Conservation (phyloP, 2,113 vertebrate genomes). For the Daubentonia madagascariensis region DNA sequence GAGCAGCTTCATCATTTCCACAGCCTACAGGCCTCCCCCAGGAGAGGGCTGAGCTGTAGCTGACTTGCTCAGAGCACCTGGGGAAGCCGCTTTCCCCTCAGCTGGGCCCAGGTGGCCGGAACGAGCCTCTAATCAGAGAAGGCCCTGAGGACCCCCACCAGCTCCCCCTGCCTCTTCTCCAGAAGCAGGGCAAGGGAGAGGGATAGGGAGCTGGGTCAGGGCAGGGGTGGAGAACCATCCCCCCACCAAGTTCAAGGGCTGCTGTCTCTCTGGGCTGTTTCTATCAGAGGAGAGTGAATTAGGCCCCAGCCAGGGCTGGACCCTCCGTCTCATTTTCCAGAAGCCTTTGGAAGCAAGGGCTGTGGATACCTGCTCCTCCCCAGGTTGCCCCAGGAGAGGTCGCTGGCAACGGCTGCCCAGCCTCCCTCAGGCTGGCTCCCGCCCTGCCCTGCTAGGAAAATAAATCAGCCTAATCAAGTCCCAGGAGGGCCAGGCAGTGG, state of each 20-base stretch:
- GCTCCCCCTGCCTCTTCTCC: no score
- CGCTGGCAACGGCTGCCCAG: neutral
- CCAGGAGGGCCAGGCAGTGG: fast-evolving
- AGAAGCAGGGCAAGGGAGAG: neutral
- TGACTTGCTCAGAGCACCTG: neutral
- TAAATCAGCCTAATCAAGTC: neutral
- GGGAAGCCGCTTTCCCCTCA: neutral
- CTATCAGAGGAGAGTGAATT: neutral
- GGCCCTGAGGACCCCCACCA: neutral
- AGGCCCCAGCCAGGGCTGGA: neutral
- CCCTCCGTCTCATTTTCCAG: neutral
- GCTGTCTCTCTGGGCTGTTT: neutral
- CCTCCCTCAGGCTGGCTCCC: neutral
- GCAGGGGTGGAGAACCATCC: neutral
- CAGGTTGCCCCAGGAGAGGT: neutral
- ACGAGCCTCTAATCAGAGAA: neutral
- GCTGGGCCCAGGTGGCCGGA: neutral
- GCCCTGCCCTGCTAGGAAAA: neutral
- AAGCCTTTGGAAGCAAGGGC: neutral
- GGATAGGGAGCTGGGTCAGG: neutral
- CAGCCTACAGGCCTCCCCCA: neutral
- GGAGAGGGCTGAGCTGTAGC: neutral
- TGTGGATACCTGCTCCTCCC: neutral
- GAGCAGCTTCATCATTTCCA: neutral
- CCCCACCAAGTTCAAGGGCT: neutral